Percentiles rank a stretch among this genome's conserved stretches.
Evolutionary conservation across 2,113 vertebrate species (phyloP).

Genomic region (Malurus melanocephalus): DNA sequence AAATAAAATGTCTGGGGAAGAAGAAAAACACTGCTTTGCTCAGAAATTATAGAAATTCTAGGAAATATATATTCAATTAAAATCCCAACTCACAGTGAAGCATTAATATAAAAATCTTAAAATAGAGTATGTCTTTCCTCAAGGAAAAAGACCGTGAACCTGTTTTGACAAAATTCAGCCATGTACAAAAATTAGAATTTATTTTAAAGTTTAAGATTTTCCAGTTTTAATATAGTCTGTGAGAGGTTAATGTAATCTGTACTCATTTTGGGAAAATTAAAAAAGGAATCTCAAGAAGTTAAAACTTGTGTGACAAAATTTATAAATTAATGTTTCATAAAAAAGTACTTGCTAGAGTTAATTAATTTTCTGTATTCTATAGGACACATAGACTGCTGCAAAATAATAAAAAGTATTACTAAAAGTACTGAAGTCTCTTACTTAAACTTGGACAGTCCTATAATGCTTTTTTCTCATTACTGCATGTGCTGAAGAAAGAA

Average conservation of each 20-base stretch:
- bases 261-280: not conserved
- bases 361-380: not conserved
- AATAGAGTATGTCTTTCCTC: not conserved
- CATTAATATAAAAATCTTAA: not conserved
- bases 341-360: not conserved
- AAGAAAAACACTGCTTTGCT: not conserved
- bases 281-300: not conserved
- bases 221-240: not conserved
- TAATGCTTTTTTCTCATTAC: not conserved
- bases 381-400: not conserved
- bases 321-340: not conserved
- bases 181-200: not conserved
- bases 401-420: not conserved
- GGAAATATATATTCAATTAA: not conserved
- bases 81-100: not conserved
- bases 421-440: not conserved
- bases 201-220: not conserved
- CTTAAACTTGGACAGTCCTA: not conserved
- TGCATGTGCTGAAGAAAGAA: not conserved
- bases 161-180: not conserved
- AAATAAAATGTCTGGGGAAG: not conserved
- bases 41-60: not conserved
- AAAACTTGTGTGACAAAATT: not conserved
- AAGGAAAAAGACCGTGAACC: not conserved
- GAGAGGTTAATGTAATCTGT: not conserved